A percentile compares a stretch with the other conserved stretches of the same genome.
phyloP scores from a whole-genome alignment of 2,113 vertebrate species.

The Microtus ochrogaster region DNA sequence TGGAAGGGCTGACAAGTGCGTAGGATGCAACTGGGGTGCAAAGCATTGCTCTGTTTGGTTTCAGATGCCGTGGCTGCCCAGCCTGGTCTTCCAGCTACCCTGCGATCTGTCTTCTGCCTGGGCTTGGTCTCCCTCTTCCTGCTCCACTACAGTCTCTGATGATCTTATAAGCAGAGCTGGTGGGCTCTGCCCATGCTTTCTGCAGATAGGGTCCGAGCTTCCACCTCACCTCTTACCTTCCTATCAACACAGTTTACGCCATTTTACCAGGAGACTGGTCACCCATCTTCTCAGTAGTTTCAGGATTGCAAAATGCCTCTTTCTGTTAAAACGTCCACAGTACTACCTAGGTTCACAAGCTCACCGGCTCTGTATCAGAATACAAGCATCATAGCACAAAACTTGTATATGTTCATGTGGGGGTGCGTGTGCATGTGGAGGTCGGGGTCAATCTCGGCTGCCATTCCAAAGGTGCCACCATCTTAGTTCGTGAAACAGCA shows the following conservation, averaged over 20 bases:
- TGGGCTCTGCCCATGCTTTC: background rate
- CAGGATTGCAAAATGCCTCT: background rate
- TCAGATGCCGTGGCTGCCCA: rapidly evolving
- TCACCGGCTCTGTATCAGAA: background rate
- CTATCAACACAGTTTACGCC: rapidly evolving
- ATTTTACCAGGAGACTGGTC: rapidly evolving
- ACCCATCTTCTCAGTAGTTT: rapidly evolving
- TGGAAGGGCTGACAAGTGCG: background rate
- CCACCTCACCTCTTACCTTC: background rate
- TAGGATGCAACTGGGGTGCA: background rate
- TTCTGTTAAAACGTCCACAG: background rate
- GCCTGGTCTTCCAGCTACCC: rapidly evolving
- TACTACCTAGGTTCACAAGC: background rate
- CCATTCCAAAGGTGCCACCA: background rate
- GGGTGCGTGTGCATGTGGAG: too few relatives aligned
- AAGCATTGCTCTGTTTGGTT: background rate
- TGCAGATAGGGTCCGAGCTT: rapidly evolving
- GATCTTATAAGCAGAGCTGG: background rate
- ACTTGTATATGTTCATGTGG: background rate
- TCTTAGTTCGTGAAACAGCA: background rate
- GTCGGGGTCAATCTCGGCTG: too few relatives aligned
- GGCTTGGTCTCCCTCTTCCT: background rate
- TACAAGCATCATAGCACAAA: background rate
- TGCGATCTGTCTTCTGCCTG: background rate
- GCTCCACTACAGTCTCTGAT: background rate